These are phyloP conservation scores for Trachelus iudaicus DNA, from an alignment of 2,888 invertebrate species.

Conservation along the genomic window DNA sequence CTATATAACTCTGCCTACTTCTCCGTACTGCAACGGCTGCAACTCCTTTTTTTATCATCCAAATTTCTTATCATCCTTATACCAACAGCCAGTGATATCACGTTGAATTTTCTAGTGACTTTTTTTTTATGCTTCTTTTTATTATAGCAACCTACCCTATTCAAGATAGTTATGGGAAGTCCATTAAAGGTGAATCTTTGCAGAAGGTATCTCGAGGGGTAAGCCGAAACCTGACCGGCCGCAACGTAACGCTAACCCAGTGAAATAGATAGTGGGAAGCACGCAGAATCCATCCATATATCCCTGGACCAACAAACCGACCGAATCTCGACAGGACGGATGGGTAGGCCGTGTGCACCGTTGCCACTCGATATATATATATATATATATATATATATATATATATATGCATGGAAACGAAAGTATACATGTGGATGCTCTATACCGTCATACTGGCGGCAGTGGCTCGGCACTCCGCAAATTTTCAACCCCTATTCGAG, in stretches of 20 bases:
- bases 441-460: conserved; percentile 16
- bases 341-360: conserved; percentile 54
- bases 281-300: conserved; percentile 53
- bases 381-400: no score
- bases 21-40: not conserved
- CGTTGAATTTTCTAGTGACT: no score
- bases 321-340: conserved; percentile 58
- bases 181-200: not conserved
- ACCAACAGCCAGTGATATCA: no score
- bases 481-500: conserved; percentile 56
- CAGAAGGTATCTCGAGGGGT: not conserved
- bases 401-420: not conserved
- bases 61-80: not conserved
- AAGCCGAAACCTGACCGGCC: not conserved
- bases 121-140: not conserved
- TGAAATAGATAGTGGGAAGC: conserved; percentile 53
- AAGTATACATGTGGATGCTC: conserved; percentile 9
- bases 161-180: not conserved
- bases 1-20: not conserved
- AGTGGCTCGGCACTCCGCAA: conserved; percentile 58
- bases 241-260: conserved; percentile 56
- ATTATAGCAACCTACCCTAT: not conserved
- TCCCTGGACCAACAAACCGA: conserved; percentile 59
- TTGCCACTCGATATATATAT: conserved; percentile 1
- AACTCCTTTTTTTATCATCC: not conserved